phyloP scores from a whole-genome alignment of 2,797 vertebrate genomes.

The Cryptoprocta ferox region DNA sequence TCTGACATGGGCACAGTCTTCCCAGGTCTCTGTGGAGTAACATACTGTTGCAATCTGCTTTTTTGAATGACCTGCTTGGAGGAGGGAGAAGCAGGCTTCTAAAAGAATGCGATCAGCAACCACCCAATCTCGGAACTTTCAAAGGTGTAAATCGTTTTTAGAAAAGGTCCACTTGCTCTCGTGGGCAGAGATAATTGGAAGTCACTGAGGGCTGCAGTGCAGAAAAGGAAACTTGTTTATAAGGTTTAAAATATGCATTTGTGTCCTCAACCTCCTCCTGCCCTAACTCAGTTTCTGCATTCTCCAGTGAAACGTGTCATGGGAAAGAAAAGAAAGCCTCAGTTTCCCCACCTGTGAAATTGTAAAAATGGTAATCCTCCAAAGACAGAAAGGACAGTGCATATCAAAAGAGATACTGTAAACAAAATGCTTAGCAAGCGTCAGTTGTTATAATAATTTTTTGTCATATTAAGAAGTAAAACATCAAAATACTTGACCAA shows the following conservation, averaged over 20 bases:
- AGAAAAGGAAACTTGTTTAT: background rate
- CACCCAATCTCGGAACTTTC: background rate
- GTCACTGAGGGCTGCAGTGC: background rate
- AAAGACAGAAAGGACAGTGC: background rate
- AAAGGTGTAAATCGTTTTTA: background rate
- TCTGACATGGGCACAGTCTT: conserved; percentile 60
- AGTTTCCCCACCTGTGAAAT: background rate
- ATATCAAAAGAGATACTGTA: background rate
- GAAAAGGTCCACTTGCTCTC: background rate
- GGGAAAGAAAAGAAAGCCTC: background rate
- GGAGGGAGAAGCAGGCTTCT: background rate
- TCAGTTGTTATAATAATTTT: background rate
- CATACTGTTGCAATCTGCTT: conserved; percentile 41
- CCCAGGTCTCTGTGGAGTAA: conserved; percentile 64
- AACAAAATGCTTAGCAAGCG: background rate
- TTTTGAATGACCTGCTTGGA: conserved; percentile 23
- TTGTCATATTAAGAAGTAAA: background rate
- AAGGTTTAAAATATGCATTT: background rate
- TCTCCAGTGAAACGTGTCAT: background rate
- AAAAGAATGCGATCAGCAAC: background rate
- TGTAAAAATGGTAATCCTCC: background rate
- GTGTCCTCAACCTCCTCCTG: background rate
- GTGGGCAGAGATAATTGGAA: background rate
- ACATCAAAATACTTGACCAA: background rate
- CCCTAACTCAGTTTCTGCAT: background rate